phyloP scores from a whole-genome alignment of 2,113 vertebrate genomes.

The Nipponia nippon region DNA sequence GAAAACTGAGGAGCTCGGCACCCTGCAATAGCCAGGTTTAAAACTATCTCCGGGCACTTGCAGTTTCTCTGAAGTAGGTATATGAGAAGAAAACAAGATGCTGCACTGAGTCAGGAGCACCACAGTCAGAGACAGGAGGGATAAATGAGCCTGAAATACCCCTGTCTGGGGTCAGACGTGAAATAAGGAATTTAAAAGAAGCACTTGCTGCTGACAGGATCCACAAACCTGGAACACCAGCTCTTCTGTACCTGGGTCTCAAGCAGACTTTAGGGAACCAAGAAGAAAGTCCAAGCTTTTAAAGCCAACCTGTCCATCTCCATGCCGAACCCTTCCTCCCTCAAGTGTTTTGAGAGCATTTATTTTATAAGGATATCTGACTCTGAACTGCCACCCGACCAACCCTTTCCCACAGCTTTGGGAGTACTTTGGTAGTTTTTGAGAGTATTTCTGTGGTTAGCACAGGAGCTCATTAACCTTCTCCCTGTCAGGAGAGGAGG shows the following conservation, averaged over 20 bases:
- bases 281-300: not conserved
- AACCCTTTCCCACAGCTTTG: not conserved
- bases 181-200: not conserved
- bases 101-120: not conserved
- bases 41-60: not conserved
- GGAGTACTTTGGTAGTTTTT: not conserved
- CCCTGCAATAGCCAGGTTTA: not conserved
- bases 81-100: not conserved
- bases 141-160: not conserved
- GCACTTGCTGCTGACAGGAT: rapidly evolving
- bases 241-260: not conserved
- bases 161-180: not conserved
- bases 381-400: not conserved
- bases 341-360: not conserved
- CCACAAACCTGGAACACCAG: not conserved
- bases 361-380: not conserved
- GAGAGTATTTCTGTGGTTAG: not conserved
- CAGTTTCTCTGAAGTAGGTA: not conserved
- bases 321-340: not conserved
- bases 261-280: not conserved
- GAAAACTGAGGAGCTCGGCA: not conserved
- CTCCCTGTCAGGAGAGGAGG: not conserved
- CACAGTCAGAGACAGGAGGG: not conserved
- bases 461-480: not conserved
- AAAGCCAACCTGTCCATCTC: not conserved